Percentiles rank a stretch among this genome's conserved stretches.
These are phyloP conservation scores for Scomber scombrus DNA, from an alignment of 2,113 vertebrate genomes.

Conservation along the genomic window DNA sequence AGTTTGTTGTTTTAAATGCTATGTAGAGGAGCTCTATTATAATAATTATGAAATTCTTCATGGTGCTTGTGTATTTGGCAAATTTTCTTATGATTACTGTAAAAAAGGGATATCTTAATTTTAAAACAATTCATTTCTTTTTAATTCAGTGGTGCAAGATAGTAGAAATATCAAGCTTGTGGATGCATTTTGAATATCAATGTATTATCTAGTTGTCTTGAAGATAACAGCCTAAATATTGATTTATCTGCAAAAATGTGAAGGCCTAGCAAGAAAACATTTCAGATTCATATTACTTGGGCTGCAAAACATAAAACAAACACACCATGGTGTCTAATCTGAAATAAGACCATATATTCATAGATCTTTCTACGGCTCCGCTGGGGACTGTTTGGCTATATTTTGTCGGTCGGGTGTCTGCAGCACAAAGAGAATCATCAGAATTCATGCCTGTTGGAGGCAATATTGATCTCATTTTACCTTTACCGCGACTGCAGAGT, in stretches of 20 bases:
- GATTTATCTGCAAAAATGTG: not conserved
- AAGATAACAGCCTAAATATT: not conserved
- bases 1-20: slow-evolving; percentile 15
- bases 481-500: slow-evolving; percentile 2
- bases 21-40: no score
- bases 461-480: slow-evolving; percentile 57
- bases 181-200: not conserved
- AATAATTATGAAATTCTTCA: no score
- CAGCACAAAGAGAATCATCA: slow-evolving; percentile 51
- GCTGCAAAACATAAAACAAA: not conserved
- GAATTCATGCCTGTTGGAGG: slow-evolving; percentile 37
- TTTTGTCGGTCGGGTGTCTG: slow-evolving; percentile 12
- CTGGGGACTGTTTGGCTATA: not conserved
- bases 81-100: not conserved
- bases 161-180: not conserved
- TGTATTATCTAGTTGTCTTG: not conserved
- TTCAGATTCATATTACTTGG: not conserved
- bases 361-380: not conserved
- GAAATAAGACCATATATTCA: not conserved
- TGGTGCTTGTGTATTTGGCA: no score
- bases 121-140: no score
- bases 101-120: not conserved
- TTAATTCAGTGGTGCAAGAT: no score
- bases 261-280: not conserved
- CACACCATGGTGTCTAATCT: not conserved